These are phyloP conservation scores for Trissolcus japonicus DNA, from an alignment of 2,888 invertebrate species.

Conservation along the genomic window DNA sequence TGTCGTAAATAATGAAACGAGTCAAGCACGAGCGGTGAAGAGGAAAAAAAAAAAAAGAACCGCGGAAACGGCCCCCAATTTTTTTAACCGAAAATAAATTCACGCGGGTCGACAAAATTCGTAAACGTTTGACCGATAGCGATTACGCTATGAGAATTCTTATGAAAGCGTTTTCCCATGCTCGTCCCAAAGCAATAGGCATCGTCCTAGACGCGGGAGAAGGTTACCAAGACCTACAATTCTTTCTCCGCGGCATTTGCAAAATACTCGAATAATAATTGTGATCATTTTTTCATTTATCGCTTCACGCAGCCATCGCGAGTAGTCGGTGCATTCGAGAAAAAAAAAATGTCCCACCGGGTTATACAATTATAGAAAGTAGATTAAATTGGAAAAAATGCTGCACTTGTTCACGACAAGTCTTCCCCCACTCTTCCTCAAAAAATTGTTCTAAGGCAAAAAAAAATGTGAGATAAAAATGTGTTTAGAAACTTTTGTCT, in stretches of 20 bases:
- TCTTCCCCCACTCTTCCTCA: not conserved
- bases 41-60: too few relatives aligned
- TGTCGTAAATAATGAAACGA: not conserved
- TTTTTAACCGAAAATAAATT: too few relatives aligned
- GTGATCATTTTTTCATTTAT: slow-evolving; percentile 11
- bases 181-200: slow-evolving; percentile 39
- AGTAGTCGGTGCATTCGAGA: slow-evolving; percentile 7
- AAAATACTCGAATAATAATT: slow-evolving; percentile 14
- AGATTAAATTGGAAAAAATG: slow-evolving; percentile 47
- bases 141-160: slow-evolving; percentile 51
- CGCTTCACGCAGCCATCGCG: not conserved
- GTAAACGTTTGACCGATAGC: slow-evolving; percentile 11
- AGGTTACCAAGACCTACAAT: slow-evolving; percentile 53
- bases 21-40: not conserved
- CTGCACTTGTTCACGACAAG: slow-evolving; percentile 30
- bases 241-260: slow-evolving; percentile 26
- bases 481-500: not conserved
- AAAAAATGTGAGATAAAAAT: not conserved
- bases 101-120: not conserved
- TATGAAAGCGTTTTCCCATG: slow-evolving; percentile 53
- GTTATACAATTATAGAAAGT: slow-evolving; percentile 56
- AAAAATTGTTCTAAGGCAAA: not conserved
- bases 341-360: slow-evolving; percentile 18
- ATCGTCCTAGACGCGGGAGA: slow-evolving; percentile 50
- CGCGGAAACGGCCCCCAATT: too few relatives aligned